Evolutionary conservation across 2,797 vertebrate genomes (phyloP), one percentile per base, ranked within the genome.

Genomic region (Dermochelys coriacea): DNA sequence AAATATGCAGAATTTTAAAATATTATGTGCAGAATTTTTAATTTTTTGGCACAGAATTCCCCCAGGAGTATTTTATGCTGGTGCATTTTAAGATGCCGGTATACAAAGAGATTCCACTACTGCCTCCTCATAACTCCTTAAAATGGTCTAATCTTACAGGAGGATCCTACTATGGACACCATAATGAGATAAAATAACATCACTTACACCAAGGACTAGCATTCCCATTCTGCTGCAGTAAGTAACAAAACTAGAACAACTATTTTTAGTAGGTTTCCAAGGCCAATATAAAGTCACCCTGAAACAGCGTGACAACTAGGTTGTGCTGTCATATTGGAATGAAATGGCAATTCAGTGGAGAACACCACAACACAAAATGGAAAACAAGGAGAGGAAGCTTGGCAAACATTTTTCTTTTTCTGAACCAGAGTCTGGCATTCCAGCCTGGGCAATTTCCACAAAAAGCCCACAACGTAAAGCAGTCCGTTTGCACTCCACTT

Each of bases 401-500:
- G 21, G 78, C 86, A 80, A 92, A 84, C 15, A 64, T 27, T 34
- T 27, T 77, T 37, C 23, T 52, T 54, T 87, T 93, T 86, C 57
- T 47, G 45, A 34, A 50, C 34, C 79, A 80, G 23, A 79, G 25
- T 34, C 87, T 78, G 55, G 41, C 49, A 16, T 27, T 93, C 87
- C 47, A 41, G 74, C 80, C 47, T 87, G 77, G 79, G 74, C 50
- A 18, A 91, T 75, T 71, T 47, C 50, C 92, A 85, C 83, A 64
- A 8, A 12, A 37, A 10, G 7, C 57, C 78, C 21, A 59, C 25
- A 86, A 81, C 68, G 85, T 82, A 79, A 82, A 68, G 79, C 5
- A 83, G 12, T 92, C 74, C 61, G 79, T 57, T 0, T 47, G 59
- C 11, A 82, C 3, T 19, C 37, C 54, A 50, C 54, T 31, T 82